These are phyloP conservation scores for Nipponia nippon DNA, from an alignment of 2,113 vertebrate genomes.

Conservation along the genomic window DNA sequence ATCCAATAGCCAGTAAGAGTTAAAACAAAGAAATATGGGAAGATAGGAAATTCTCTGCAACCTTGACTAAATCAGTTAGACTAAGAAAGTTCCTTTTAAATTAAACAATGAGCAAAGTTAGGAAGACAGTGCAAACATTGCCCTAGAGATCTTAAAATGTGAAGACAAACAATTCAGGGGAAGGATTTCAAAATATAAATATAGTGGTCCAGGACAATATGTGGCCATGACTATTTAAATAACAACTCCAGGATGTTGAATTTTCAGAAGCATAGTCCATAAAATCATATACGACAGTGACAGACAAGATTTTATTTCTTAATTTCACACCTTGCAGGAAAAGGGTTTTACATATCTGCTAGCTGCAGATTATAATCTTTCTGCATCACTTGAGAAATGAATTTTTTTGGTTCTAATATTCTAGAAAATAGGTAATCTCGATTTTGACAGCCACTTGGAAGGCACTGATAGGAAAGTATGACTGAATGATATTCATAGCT, in stretches of 20 bases:
- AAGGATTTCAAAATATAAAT: conserved; percentile 9
- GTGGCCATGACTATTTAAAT: not conserved
- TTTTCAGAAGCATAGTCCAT: not conserved
- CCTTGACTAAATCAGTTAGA: not conserved
- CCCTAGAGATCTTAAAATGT: not conserved
- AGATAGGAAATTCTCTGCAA: not conserved
- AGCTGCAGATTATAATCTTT: conserved; percentile 57
- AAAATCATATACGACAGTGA: not conserved
- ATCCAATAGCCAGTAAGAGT: not conserved
- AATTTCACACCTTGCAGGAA: conserved; percentile 31
- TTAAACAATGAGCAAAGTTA: not conserved
- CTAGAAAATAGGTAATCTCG: conserved; percentile 47
- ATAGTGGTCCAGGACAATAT: not conserved
- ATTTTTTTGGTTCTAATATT: conserved; percentile 37
- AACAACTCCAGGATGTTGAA: not conserved
- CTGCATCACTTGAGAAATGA: not conserved
- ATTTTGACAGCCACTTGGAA: conserved; percentile 52
- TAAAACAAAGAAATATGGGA: conserved; percentile 8
- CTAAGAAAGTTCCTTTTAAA: not conserved
- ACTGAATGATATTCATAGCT: conserved; percentile 71
- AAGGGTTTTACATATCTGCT: not conserved
- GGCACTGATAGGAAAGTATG: conserved; percentile 57
- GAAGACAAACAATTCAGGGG: not conserved
- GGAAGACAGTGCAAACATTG: not conserved
- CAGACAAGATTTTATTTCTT: conserved; percentile 44